Conservation (phyloP, 2,888 invertebrate genomes). For the Drosophila stalkeri region DNA sequence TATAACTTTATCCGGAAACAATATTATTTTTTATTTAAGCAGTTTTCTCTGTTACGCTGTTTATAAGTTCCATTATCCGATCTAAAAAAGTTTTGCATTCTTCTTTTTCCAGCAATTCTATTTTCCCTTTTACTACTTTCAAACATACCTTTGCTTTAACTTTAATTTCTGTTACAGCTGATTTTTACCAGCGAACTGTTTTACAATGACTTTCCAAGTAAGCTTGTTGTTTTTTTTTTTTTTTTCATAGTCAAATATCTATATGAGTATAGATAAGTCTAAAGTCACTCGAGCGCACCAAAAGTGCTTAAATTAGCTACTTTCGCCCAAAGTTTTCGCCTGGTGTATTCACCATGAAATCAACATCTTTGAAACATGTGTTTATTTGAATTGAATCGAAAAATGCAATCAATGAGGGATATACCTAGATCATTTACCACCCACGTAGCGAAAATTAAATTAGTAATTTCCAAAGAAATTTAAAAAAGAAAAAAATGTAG, state of each 20-base stretch:
- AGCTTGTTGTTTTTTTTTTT: neutral
- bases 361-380: conserved; percentile 2
- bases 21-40: too few species aligned
- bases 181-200: neutral
- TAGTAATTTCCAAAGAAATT: neutral
- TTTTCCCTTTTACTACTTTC: neutral
- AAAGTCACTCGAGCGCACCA: conserved; percentile 1
- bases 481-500: neutral
- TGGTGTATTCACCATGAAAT: neutral
- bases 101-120: neutral
- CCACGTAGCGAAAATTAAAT: neutral
- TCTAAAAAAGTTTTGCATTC: too few species aligned
- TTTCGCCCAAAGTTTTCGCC: conserved; percentile 1
- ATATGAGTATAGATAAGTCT: neutral
- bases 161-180: neutral
- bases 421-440: neutral
- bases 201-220: neutral
- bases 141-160: neutral
- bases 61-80: neutral
- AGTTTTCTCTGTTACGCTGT: too few species aligned
- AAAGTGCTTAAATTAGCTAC: conserved; percentile 2
- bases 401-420: neutral
- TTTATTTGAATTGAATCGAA: neutral
- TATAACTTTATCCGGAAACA: too few species aligned
- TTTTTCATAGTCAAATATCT: neutral